phyloP scores from a whole-genome alignment of 2,888 invertebrate genomes.

The Drosophila cyrtoloma region DNA sequence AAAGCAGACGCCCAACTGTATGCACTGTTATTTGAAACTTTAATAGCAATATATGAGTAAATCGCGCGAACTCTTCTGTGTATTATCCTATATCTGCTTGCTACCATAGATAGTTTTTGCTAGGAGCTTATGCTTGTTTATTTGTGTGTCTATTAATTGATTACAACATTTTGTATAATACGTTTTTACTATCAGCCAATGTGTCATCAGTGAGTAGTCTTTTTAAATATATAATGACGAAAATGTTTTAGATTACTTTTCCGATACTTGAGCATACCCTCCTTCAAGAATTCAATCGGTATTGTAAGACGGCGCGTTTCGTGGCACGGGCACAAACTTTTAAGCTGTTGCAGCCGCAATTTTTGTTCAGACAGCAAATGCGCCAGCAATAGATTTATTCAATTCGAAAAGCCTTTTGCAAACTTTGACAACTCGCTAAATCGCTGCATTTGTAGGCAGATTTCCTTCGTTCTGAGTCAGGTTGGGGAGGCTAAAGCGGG shows the following conservation, averaged over 20 bases:
- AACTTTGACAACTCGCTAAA: slow-evolving; percentile 37
- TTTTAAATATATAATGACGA: not conserved
- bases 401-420: slow-evolving; percentile 48
- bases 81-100: not conserved
- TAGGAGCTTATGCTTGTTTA: not conserved
- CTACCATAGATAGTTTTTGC: not conserved
- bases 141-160: not conserved
- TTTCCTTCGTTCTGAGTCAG: not conserved
- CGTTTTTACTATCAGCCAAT: not conserved
- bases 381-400: slow-evolving; percentile 37
- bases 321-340: slow-evolving; percentile 28
- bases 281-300: not conserved
- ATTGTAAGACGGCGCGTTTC: not conserved
- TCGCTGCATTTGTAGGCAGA: slow-evolving; percentile 16
- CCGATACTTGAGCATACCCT: not conserved
- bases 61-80: not conserved
- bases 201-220: not conserved
- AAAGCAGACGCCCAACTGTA: slow-evolving; percentile 12
- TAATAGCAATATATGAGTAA: not conserved
- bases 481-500: not conserved
- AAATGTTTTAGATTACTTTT: not conserved
- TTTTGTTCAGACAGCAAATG: slow-evolving; percentile 4
- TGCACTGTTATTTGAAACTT: slow-evolving; percentile 19
- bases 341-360: slow-evolving; percentile 10
- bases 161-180: not conserved